A percentile compares a stretch with the other conserved stretches of the same genome.
These are phyloP conservation scores for Melanaphis sacchari DNA, from an alignment of 1,140 invertebrate genomes.

Conservation along the genomic window DNA sequence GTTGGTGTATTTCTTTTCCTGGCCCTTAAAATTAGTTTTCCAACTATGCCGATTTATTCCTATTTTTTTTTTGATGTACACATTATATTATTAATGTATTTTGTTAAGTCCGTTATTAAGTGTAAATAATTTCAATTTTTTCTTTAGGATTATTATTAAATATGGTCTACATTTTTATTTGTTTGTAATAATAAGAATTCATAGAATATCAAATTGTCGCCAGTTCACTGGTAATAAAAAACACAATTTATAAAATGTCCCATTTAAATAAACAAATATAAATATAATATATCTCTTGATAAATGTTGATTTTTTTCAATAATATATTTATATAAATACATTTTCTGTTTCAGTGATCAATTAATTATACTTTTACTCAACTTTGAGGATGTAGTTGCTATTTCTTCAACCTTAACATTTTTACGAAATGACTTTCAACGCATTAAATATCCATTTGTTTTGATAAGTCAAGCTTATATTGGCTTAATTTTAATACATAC, in stretches of 20 bases:
- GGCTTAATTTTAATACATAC: constrained; percentile 9
- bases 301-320: too few relatives aligned
- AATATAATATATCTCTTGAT: too few relatives aligned
- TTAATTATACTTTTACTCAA: constrained; percentile 8
- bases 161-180: not conserved
- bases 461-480: constrained; percentile 28
- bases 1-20: not conserved
- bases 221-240: not conserved
- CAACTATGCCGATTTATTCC: not conserved
- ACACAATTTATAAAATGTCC: not conserved
- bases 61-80: too few relatives aligned
- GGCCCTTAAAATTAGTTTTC: not conserved
- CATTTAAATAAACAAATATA: not conserved
- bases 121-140: not conserved
- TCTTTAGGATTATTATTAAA: not conserved
- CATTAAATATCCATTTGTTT: constrained; percentile 27
- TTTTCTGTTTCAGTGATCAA: constrained; percentile 36
- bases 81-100: not conserved
- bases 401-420: not conserved
- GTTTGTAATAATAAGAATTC: not conserved
- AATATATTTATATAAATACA: not conserved
- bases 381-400: not conserved
- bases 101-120: not conserved
- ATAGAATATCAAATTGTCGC: not conserved
- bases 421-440: constrained; percentile 28